Evolutionary conservation across 2,888 invertebrate genomes (phyloP).

Genomic region (Anodontia alba): DNA sequence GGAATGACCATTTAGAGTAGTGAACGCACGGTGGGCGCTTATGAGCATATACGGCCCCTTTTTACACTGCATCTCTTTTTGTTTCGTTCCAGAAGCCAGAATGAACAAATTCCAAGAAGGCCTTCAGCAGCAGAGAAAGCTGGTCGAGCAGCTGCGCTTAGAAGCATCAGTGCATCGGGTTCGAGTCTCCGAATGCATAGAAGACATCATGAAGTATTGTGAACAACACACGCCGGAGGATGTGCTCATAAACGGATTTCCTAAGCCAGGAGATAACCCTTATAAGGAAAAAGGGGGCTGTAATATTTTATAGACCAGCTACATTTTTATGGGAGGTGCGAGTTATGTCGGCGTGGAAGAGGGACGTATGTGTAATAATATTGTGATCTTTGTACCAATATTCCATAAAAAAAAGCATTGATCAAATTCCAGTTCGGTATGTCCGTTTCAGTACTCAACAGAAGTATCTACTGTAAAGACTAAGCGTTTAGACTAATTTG

Average conservation of each 20-base stretch:
- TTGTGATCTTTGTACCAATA: conserved; percentile 10
- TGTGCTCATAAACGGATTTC: conserved; percentile 96
- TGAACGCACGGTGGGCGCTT: no score
- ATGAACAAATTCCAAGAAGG: conserved; percentile 84
- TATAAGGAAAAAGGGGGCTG: conserved; percentile 85
- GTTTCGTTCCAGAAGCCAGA: conserved; percentile 53
- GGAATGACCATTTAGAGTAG: no score
- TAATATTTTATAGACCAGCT: conserved; percentile 72
- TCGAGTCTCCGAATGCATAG: conserved; percentile 95
- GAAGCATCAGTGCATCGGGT: conserved; percentile 95
- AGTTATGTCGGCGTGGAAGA: conserved; percentile 3
- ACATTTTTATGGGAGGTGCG: background rate
- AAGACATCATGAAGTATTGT: conserved; percentile 90
- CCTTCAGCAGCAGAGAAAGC: conserved; percentile 95
- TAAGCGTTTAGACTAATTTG: no score
- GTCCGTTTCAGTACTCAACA: no score
- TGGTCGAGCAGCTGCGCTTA: conserved; percentile 96
- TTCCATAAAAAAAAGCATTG: background rate
- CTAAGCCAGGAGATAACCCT: conserved; percentile 97
- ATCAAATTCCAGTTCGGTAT: conserved; percentile 4
- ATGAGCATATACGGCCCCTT: no score
- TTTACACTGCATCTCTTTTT: no score
- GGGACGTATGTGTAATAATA: background rate
- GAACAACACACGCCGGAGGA: conserved; percentile 93
- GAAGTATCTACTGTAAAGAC: no score